Percentiles rank a stretch among this genome's conserved stretches.
These are phyloP conservation scores for Plebejus melissa DNA, from an alignment of 2,888 invertebrate genomes.

Conservation along the genomic window DNA sequence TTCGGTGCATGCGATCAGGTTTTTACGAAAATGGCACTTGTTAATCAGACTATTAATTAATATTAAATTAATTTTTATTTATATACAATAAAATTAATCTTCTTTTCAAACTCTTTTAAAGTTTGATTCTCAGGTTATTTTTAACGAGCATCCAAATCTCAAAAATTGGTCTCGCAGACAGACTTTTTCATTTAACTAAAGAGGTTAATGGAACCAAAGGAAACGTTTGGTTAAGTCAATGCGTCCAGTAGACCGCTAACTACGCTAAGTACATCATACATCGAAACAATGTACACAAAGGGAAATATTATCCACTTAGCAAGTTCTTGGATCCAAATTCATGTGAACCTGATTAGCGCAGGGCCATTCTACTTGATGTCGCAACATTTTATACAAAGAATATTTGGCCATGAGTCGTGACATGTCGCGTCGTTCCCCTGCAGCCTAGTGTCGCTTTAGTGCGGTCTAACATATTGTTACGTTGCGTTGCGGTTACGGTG, in stretches of 20 bases:
- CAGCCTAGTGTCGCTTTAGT: too few species aligned
- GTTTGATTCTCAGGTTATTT: background rate
- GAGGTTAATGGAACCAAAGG: conserved; percentile 30
- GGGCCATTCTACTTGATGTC: conserved; percentile 7
- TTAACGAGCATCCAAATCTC: background rate
- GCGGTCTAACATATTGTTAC: too few species aligned
- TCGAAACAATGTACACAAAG: conserved; percentile 31
- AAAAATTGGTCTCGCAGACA: conserved; percentile 27
- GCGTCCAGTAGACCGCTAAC: conserved; percentile 31
- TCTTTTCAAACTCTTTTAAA: background rate
- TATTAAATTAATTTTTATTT: background rate
- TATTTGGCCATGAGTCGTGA: too few species aligned
- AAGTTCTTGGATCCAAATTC: conserved; percentile 26
- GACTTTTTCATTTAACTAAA: conserved; percentile 3
- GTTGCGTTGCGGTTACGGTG: too few species aligned
- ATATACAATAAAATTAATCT: background rate
- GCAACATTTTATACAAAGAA: too few species aligned
- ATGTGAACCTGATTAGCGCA: conserved; percentile 15
- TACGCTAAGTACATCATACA: conserved; percentile 31
- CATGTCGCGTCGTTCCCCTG: too few species aligned
- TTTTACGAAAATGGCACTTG: too few species aligned
- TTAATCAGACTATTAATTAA: too few species aligned
- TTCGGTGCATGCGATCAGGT: too few species aligned
- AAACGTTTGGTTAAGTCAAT: conserved; percentile 34
- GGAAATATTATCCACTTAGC: conserved; percentile 27